Conservation (phyloP, 2,113 vertebrate species). For the Anguilla rostrata region DNA sequence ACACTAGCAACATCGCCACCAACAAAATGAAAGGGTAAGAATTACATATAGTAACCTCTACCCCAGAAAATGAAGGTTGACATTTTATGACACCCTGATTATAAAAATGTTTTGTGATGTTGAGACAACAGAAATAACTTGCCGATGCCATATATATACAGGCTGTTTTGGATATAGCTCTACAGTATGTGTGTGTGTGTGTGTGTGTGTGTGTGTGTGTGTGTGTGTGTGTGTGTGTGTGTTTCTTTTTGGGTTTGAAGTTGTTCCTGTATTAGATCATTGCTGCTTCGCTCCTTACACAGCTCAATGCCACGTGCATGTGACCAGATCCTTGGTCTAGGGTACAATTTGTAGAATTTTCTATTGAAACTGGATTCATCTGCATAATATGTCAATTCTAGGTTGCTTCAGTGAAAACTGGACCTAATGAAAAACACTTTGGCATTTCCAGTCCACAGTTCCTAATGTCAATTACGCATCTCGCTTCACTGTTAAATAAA, state of each 20-base stretch:
- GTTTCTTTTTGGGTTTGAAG: neutral
- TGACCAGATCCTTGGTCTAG: neutral
- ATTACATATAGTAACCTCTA: neutral
- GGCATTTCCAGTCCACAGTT: neutral
- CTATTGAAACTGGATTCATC: neutral
- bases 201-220: neutral
- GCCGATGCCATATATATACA: neutral
- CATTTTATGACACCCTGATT: too few relatives aligned
- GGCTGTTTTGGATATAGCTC: neutral
- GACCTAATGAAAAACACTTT: neutral
- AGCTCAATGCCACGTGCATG: neutral
- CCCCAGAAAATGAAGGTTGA: neutral
- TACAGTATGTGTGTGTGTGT: neutral
- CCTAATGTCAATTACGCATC: neutral
- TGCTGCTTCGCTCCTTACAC: neutral
- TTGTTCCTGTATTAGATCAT: neutral
- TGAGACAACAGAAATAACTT: too few relatives aligned
- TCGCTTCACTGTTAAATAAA: neutral
- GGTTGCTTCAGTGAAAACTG: neutral
- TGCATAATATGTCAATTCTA: neutral
- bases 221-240: neutral
- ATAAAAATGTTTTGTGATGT: too few relatives aligned
- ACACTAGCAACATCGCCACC: neutral
- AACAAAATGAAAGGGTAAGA: neutral
- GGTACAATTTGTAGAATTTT: neutral